A percentile compares a stretch with the other conserved stretches of the same genome.
These are phyloP conservation scores for Tanypteryx hageni DNA, from an alignment of 2,888 invertebrate genomes.

Conservation along the genomic window DNA sequence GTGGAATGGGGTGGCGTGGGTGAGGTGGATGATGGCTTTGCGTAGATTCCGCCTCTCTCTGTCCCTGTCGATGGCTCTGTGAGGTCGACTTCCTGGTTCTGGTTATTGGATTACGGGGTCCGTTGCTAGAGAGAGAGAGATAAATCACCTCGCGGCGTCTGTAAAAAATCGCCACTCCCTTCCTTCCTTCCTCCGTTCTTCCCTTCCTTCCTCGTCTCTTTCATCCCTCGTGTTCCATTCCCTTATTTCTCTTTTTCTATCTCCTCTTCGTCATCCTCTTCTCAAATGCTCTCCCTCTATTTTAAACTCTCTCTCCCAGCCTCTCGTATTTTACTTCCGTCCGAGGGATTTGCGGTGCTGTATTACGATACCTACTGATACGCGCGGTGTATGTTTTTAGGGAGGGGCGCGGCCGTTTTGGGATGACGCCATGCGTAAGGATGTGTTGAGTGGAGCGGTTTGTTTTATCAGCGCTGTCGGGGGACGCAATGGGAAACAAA, in stretches of 20 bases:
- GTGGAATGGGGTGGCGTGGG: background rate
- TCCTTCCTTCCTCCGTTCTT: background rate
- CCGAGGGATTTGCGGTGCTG: background rate
- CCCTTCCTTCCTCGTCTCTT: background rate
- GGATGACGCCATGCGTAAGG: slow-evolving; percentile 6
- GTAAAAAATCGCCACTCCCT: slow-evolving; percentile 34
- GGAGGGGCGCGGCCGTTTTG: background rate
- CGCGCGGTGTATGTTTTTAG: background rate
- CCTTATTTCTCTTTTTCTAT: background rate
- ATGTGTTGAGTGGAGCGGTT: background rate
- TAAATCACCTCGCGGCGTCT: slow-evolving; percentile 49
- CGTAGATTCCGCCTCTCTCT: background rate
- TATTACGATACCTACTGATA: slow-evolving; percentile 36
- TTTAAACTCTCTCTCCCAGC: background rate
- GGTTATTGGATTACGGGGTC: slow-evolving; percentile 58
- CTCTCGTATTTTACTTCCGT: background rate
- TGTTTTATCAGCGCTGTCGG: background rate
- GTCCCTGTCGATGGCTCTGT: slow-evolving; percentile 52
- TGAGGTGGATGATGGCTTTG: background rate
- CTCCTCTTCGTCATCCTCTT: background rate
- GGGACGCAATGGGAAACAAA: slow-evolving; percentile 17
- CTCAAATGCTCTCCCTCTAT: background rate
- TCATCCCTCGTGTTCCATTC: background rate
- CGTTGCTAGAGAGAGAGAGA: slow-evolving; percentile 42
- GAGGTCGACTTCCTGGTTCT: slow-evolving; percentile 64